Evolutionary conservation across 1,140 invertebrate species (phyloP).

Genomic region (Neodiprion lecontei): DNA sequence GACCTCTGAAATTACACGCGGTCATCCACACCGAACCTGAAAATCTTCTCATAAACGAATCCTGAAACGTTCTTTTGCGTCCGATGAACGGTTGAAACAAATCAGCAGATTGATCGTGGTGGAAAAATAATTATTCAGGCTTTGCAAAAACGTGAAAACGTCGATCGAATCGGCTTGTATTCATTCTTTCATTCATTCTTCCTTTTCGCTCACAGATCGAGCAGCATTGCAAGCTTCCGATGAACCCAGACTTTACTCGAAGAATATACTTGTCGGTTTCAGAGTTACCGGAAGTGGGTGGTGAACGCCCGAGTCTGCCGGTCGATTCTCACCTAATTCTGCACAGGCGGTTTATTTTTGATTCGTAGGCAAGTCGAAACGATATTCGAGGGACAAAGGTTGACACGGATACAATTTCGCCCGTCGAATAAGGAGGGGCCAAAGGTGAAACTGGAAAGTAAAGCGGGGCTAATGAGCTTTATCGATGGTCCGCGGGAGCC

Average conservation of each 20-base stretch:
- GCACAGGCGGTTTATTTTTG: background rate
- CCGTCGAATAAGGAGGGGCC: background rate
- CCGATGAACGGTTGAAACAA: too few relatives aligned
- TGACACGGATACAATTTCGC: background rate
- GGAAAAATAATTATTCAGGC: too few relatives aligned
- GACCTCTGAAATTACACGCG: background rate
- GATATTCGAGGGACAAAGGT: constrained; percentile 24
- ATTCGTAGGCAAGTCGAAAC: background rate
- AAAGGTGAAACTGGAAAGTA: background rate
- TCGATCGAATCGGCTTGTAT: too few relatives aligned
- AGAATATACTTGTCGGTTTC: constrained; percentile 27
- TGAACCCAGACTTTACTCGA: too few relatives aligned
- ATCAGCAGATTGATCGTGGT: too few relatives aligned
- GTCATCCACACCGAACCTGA: background rate
- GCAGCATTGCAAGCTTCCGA: too few relatives aligned
- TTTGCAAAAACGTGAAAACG: too few relatives aligned
- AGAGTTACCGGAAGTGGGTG: constrained; percentile 50
- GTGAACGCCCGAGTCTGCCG: background rate
- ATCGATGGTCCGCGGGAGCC: background rate
- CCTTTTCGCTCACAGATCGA: too few relatives aligned
- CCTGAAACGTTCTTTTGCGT: too few relatives aligned
- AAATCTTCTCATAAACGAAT: too few relatives aligned
- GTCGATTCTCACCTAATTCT: background rate
- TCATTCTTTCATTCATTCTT: too few relatives aligned
- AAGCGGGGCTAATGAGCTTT: background rate